Evolutionary conservation across 2,113 vertebrate genomes (phyloP).

Genomic region (Platichthys flesus): DNA sequence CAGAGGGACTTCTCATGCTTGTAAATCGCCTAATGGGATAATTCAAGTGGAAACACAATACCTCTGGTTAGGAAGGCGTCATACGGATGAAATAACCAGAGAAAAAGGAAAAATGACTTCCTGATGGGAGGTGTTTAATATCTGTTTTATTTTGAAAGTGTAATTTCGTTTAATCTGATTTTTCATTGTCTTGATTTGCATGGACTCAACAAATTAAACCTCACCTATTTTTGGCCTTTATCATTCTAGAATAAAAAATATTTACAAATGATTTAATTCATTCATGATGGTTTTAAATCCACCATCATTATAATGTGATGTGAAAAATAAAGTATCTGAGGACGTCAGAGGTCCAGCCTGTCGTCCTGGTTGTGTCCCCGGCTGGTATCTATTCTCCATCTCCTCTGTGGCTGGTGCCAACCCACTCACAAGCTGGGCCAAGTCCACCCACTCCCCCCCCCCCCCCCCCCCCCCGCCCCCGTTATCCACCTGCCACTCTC

Average conservation of each 20-base stretch:
- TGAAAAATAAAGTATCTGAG: no score
- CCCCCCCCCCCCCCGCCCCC: slow-evolving; percentile 13
- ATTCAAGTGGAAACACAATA: slow-evolving; percentile 44
- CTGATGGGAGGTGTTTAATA: neutral
- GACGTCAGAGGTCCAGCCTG: slow-evolving; percentile 21
- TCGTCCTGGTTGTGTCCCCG: slow-evolving; percentile 45
- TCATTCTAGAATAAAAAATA: no score
- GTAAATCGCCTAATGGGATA: slow-evolving; percentile 41
- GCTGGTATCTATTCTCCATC: slow-evolving; percentile 25
- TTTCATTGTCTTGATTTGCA: no score
- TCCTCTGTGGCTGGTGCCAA: slow-evolving; percentile 56
- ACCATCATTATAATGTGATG: no score
- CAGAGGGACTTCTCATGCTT: slow-evolving; percentile 36
- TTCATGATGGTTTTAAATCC: no score
- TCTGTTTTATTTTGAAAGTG: neutral
- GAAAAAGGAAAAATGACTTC: slow-evolving; percentile 1
- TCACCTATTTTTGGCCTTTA: no score
- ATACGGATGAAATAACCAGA: slow-evolving; percentile 7
- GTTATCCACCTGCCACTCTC: slow-evolving; percentile 63
- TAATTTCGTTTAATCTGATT: no score
- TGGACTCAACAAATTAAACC: no score
- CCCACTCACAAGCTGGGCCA: slow-evolving; percentile 55
- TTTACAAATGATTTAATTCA: no score
- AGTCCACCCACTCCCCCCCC: slow-evolving; percentile 27
- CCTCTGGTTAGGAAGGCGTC: neutral